Conservation (phyloP, 2,113 vertebrate species). For the Turnix velox region DNA sequence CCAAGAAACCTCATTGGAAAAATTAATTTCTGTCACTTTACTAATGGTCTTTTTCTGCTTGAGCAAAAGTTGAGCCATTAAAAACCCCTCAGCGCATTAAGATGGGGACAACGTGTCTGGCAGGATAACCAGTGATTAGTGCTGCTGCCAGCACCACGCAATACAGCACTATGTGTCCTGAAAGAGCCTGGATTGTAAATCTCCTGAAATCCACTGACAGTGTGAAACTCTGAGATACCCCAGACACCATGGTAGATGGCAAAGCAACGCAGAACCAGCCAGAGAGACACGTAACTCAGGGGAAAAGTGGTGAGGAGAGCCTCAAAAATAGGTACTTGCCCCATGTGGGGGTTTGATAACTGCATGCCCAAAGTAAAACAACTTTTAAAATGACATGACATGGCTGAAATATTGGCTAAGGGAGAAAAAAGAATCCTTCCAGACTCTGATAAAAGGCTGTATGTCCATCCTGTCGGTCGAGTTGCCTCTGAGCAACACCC, state of each 20-base stretch:
- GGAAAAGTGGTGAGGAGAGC: neutral
- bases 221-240: neutral
- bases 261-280: neutral
- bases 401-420: neutral
- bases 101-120: slow-evolving; percentile 46
- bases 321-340: neutral
- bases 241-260: neutral
- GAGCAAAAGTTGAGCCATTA: slow-evolving; percentile 52
- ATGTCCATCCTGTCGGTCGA: accelerated
- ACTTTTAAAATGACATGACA: neutral
- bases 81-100: neutral
- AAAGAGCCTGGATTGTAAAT: neutral
- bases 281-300: neutral
- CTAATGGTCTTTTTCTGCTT: slow-evolving; percentile 57
- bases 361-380: neutral
- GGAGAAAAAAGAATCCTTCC: neutral
- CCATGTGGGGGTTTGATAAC: neutral
- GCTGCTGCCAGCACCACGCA: neutral
- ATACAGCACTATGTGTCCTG: neutral
- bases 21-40: slow-evolving; percentile 65
- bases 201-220: neutral
- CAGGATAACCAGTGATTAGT: neutral
- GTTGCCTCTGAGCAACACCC: neutral
- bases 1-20: slow-evolving; percentile 26
- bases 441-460: neutral